Evolutionary conservation across 2,113 vertebrate species (phyloP).

Genomic region (Scomber japonicus): DNA sequence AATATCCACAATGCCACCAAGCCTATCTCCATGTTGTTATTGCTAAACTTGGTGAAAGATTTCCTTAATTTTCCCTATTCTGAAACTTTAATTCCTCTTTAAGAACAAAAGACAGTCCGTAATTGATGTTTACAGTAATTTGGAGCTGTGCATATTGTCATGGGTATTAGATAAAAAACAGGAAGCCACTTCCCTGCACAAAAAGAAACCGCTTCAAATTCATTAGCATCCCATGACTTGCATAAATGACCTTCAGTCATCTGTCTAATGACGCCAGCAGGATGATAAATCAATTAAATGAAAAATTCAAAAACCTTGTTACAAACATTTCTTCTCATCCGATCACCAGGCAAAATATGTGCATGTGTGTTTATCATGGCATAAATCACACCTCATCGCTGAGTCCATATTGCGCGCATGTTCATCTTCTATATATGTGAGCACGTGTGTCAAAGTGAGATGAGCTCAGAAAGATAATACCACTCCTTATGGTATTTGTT

Average conservation of each 20-base stretch:
- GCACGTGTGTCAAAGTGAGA: neutral
- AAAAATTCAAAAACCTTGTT: constrained; percentile 12
- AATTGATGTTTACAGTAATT: neutral
- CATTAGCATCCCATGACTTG: constrained; percentile 32
- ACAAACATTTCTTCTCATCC: neutral
- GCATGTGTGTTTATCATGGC: neutral
- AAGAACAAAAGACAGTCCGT: neutral
- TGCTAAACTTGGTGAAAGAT: neutral
- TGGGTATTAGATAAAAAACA: neutral
- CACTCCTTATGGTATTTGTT: constrained; percentile 9
- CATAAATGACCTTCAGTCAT: constrained; percentile 25
- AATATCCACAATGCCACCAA: neutral
- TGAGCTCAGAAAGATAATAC: constrained; percentile 30
- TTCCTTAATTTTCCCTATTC: neutral
- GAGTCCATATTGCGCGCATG: neutral
- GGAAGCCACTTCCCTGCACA: neutral
- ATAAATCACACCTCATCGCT: neutral
- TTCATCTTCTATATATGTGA: neutral
- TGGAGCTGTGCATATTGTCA: neutral
- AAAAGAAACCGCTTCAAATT: constrained; percentile 4
- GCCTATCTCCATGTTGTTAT: neutral
- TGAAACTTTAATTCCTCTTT: neutral
- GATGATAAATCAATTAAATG: constrained; percentile 22
- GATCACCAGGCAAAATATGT: neutral
- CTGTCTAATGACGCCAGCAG: constrained; percentile 9